These are phyloP conservation scores for Nasonia oneida DNA, from an alignment of 2,888 invertebrate genomes.

Conservation along the genomic window DNA sequence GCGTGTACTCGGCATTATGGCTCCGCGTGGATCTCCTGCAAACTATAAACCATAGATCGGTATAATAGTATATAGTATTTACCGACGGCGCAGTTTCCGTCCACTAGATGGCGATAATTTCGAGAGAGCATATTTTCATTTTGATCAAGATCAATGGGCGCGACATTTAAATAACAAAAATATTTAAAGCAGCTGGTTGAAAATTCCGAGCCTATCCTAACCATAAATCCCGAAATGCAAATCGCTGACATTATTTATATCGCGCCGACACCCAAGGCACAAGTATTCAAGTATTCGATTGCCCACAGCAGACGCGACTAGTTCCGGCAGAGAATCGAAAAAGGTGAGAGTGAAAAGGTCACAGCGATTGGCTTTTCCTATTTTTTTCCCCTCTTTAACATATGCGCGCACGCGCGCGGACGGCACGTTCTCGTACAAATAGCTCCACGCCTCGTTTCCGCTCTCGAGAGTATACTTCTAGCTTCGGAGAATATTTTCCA, in stretches of 20 bases:
- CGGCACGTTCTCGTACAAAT: too few species aligned
- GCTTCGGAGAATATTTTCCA: too few species aligned
- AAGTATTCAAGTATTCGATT: too few species aligned
- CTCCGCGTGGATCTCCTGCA: too few species aligned
- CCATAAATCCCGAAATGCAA: slow-evolving; percentile 1
- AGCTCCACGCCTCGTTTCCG: too few species aligned
- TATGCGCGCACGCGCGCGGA: too few species aligned
- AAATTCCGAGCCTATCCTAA: background rate
- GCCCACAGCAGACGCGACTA: background rate
- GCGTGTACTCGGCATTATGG: too few species aligned
- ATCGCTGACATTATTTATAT: background rate
- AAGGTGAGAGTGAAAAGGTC: slow-evolving; percentile 12
- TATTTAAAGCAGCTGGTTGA: background rate
- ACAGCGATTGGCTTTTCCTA: background rate
- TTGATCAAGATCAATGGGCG: background rate
- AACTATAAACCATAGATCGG: background rate
- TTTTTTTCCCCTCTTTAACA: too few species aligned
- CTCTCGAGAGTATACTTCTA: too few species aligned
- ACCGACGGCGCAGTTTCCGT: background rate
- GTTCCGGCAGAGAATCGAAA: background rate
- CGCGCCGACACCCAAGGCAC: background rate
- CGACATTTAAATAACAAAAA: background rate
- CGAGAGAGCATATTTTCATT: background rate
- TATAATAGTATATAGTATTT: too few species aligned
- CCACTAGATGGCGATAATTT: background rate